Evolutionary conservation across 2,113 vertebrate species (phyloP), one percentile per base, ranked within the genome.

Genomic region (Guaruba guarouba): DNA sequence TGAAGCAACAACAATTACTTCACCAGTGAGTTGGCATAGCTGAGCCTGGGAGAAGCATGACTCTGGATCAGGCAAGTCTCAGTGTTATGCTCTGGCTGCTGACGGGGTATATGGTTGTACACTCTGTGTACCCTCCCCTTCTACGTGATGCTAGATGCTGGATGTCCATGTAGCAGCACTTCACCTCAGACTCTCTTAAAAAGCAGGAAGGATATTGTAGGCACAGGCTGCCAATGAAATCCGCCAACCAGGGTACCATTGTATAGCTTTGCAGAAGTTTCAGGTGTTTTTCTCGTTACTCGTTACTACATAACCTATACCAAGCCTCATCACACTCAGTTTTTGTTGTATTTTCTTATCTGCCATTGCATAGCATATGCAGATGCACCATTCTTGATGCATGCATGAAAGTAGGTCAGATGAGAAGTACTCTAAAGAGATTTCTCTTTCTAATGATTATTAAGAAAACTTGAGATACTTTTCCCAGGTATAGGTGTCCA

Each of bases 101-200:
- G 29, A 17, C 41, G 63, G 22, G 7, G 4, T 43, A 14, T 4
- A 10, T 63, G 17, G 18, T 4, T 57, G 31, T 61, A 46, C 19
- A 14, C 10, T 59, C 10, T 1, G 2, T 44, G 8, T 35, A 74
- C 6, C 19, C 2, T 57, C 9, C 6, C 9, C 27, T 29, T 55
- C 31, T 20, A 15, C 4, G 6, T 13, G 3, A 3, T 24, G 4
- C 18, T 68, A 23, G 11, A 55, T 61, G 17, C n/a, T 69, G 52
- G 11, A 33, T 59, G 20, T 24, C 15, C 20, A 4, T 16, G 5
- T 22, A 64, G 20, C 5, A 19, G 3, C 0, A 1, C 20, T 69
- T 64, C 1, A 0, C 4, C 6, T 3, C 29, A 17, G 17, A 35
- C 17, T 69, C 33, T 76, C n/a, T 15, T 48, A 64, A 27, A 23